Conservation (phyloP, 1,140 invertebrate genomes). For the Drosophila fuyamai region DNA sequence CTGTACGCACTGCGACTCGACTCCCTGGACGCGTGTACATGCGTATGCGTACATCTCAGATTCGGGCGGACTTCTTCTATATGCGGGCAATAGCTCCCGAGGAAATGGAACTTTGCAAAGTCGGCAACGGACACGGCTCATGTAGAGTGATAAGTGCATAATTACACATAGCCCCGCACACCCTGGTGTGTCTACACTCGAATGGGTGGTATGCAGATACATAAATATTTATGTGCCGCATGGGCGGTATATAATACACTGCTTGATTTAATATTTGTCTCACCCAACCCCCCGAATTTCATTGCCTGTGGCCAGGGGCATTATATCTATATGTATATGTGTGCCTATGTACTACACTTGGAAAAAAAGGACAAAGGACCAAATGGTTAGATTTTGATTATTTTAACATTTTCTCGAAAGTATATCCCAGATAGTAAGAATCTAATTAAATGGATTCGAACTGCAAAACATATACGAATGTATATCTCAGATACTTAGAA, state of each 20-base stretch:
- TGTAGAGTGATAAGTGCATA: constrained; percentile 50
- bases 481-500: too few relatives aligned
- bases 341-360: constrained; percentile 47
- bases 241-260: constrained; percentile 38
- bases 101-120: constrained; percentile 69
- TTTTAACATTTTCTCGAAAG: too few relatives aligned
- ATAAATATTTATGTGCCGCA: constrained; percentile 35
- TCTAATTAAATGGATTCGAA: too few relatives aligned
- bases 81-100: constrained; percentile 63
- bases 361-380: constrained; percentile 2
- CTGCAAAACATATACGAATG: too few relatives aligned
- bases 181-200: constrained; percentile 18
- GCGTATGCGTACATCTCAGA: constrained; percentile 31
- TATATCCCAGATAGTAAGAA: too few relatives aligned
- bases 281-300: constrained; percentile 46
- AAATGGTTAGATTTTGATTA: not conserved
- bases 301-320: constrained; percentile 48
- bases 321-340: constrained; percentile 8
- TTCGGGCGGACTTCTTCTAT: constrained; percentile 48
- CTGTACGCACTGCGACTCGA: constrained; percentile 37
- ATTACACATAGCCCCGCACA: constrained; percentile 43
- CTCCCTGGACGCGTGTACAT: constrained; percentile 54
- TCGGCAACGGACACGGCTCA: constrained; percentile 42
- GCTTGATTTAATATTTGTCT: constrained; percentile 70
- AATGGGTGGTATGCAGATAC: constrained; percentile 24